A percentile compares a stretch with the other conserved stretches of the same genome.
Evolutionary conservation across 2,888 invertebrate genomes (phyloP).

Genomic region (Athalia cordata): DNA sequence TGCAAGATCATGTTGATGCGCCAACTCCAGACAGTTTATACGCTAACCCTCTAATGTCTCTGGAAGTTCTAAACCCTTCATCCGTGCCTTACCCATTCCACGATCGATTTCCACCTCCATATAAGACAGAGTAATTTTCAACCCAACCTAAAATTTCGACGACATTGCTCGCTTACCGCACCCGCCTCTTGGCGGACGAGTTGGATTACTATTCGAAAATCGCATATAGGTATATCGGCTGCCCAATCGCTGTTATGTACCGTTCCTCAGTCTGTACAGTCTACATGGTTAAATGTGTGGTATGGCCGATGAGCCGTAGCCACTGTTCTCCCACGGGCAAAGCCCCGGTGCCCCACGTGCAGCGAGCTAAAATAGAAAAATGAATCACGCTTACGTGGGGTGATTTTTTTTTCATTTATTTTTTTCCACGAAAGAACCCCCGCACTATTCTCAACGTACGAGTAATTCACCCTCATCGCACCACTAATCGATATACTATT

Average conservation of each 20-base stretch:
- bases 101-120: constrained; percentile 23
- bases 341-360: constrained; percentile 27
- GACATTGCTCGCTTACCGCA: constrained; percentile 13
- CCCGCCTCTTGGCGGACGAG: constrained; percentile 12
- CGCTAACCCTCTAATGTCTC: constrained; percentile 41
- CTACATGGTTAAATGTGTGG: constrained; percentile 32
- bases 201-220: constrained; percentile 33
- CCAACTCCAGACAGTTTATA: constrained; percentile 40
- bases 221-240: constrained; percentile 6
- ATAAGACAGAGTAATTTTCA: constrained; percentile 28
- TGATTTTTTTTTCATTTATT: constrained; percentile 15
- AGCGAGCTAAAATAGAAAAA: constrained; percentile 29
- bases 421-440: constrained; percentile 11
- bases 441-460: constrained; percentile 8
- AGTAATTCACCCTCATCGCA: constrained; percentile 33
- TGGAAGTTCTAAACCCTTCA: constrained; percentile 41
- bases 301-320: constrained; percentile 38
- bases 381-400: constrained; percentile 35
- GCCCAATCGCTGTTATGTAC: constrained; percentile 27
- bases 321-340: constrained; percentile 27
- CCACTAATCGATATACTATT: constrained; percentile 34
- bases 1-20: constrained; percentile 43
- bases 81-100: constrained; percentile 35
- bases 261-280: not conserved
- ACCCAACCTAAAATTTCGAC: constrained; percentile 32